Evolutionary conservation across 1,140 invertebrate genomes (phyloP), one percentile per base, ranked within the genome.

Genomic region (Leucophenga varia): DNA sequence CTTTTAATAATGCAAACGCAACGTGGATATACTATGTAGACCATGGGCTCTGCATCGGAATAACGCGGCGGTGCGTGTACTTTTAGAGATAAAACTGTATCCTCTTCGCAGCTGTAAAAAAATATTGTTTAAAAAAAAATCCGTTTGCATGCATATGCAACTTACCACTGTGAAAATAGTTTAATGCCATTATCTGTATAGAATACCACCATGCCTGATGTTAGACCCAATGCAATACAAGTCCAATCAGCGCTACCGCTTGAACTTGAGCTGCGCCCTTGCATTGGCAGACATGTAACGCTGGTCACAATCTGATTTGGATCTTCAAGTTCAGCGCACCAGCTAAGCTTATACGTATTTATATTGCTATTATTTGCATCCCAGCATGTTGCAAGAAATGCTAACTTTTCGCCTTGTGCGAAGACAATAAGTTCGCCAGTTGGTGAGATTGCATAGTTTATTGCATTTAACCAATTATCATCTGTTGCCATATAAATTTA

Each of bases 181-280:
- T 93, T 78, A 53, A 85, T 82, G 22, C 90, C 91, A 60, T 82
- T 86, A 80, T 95, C 93, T 8, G 90, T 93, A 70, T 94, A 97
- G 77, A 97, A 93, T 52, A 86, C 79, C 22, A 97, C 79, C 78
- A 82, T 85, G 21, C 95, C 95, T 50, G 87, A 86, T 54, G 82
- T 84, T 59, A 94, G 91, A 16, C 94, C 94, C 47, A 95, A 81
- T 50, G 88, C 83, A 51, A 97, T 83, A 76, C 91, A 95, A 10
- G 92, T 95, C 94, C 94, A 97, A 73, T 97, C 94, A n/a, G 82
- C 49, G 5, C 52, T 42, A 35, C 59, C 73, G 32, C 49, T 74
- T 10, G 52, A 46, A 6, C 59, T 50, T 61, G 25, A 74, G 72
- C 31, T 64, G 71, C 49, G 70, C 44, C 53, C 52, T 55, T 41